A percentile compares a stretch with the other conserved stretches of the same genome.
phyloP scores from a whole-genome alignment of 2,797 vertebrate species.

The Bradypus variegatus region DNA sequence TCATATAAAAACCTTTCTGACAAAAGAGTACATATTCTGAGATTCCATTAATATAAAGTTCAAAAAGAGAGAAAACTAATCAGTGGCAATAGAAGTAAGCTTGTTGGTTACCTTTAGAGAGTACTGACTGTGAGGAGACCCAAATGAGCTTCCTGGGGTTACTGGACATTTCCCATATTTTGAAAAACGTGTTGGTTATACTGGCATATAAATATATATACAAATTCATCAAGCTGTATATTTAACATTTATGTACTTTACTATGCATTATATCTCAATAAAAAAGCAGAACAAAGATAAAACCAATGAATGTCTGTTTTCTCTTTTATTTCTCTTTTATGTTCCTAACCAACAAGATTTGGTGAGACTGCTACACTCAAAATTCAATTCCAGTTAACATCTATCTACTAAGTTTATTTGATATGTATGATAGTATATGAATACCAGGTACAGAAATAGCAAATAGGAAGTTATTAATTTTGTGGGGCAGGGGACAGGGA shows the following conservation, averaged over 20 bases:
- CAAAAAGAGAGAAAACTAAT: not conserved
- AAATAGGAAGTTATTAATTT: not conserved
- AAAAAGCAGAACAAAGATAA: not conserved
- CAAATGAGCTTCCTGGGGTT: not conserved
- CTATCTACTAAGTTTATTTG: not conserved
- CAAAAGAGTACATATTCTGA: not conserved
- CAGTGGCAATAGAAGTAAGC: not conserved
- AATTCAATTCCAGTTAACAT: not conserved
- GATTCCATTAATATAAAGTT: not conserved
- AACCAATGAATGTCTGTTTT: not conserved
- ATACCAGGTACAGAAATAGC: not conserved
- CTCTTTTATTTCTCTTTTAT: not conserved
- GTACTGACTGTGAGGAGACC: not conserved
- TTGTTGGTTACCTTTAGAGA: not conserved
- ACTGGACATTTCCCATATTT: not conserved
- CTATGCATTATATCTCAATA: not conserved
- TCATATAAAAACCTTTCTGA: not conserved
- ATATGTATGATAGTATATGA: not conserved
- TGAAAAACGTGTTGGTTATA: not conserved
- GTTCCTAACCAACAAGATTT: not conserved
- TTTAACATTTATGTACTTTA: slow-evolving; percentile 8
- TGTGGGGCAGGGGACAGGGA: not conserved
- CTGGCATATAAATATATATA: not conserved
- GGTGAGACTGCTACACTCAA: not conserved
- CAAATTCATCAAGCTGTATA: not conserved